These are phyloP conservation scores for Heteropelma amictum DNA, from an alignment of 2,888 invertebrate species.

Conservation along the genomic window DNA sequence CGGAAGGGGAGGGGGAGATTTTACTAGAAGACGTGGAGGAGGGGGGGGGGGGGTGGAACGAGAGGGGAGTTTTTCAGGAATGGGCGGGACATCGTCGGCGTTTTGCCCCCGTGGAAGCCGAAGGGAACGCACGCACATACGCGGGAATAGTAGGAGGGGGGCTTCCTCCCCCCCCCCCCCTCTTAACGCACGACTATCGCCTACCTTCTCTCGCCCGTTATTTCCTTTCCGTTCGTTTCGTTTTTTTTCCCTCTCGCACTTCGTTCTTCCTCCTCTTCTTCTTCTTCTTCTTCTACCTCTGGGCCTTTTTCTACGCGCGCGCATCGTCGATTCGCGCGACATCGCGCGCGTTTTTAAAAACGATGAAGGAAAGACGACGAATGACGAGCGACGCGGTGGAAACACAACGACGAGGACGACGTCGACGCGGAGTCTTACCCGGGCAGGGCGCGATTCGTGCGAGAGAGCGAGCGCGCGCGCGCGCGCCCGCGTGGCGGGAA, in stretches of 20 bases:
- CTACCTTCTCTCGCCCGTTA: conserved; percentile 5
- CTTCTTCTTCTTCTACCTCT: conserved; percentile 30
- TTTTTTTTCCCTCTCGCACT: conserved; percentile 43
- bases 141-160: conserved; percentile 6
- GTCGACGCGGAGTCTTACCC: conserved; percentile 32
- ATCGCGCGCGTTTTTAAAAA: conserved; percentile 76
- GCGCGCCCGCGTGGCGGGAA: conserved; percentile 54
- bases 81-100: conserved; percentile 47
- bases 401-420: conserved; percentile 26
- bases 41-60: conserved; percentile 38
- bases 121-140: conserved; percentile 41
- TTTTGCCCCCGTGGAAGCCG: conserved; percentile 33
- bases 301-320: background rate
- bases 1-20: conserved; percentile 30
- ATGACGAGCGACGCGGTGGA: conserved; percentile 21
- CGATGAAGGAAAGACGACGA: conserved; percentile 75
- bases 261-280: conserved; percentile 41
- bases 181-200: conserved; percentile 39
- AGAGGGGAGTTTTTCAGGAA: conserved; percentile 20
- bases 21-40: conserved; percentile 19
- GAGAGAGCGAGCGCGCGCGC: too few species aligned
- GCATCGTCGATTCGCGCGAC: conserved; percentile 73
- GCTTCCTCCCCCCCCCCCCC: too few species aligned
- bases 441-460: too few species aligned
- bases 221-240: conserved; percentile 34